Base-by-base conservation (phyloP, 2,113 vertebrate species). In the Psophia crepitans region DNA sequence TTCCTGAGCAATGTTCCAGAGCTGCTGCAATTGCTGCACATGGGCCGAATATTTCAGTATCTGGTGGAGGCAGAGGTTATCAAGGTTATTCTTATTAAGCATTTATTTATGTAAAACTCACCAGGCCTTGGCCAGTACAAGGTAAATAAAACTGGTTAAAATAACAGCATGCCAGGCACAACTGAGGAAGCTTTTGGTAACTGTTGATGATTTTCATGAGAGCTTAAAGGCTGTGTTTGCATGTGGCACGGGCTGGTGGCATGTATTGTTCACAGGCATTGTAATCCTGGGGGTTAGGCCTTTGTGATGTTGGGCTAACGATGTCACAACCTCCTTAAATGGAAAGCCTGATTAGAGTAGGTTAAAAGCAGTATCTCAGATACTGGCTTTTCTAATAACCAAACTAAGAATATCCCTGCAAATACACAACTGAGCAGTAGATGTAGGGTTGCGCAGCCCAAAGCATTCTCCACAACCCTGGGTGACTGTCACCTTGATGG, bases 211-310 rank as follows among this genome's bases (percentile, higher is more conserved):
- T 12, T 61, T 77, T 48, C n/a, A 41, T 9, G 35, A 41, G 46
- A 37, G 12, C 6, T 63, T 77, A 8, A 63, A 63, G 30, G 9
- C 37, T 39, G 4, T 27, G 23, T 53, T 53, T 53, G 39, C 28
- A 6, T 53, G 39, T 21, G 78, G 28, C 28, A 15, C 18, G 8
- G 10, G 4, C 30, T 22, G 14, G 30, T 8, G 19, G 39, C 20
- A 6, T 8, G 17, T 22, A 5, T 3, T 18, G 7, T 18, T n/a
- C 41, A 30, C 6, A 19, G 27, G 28, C 3, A 2, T n/a, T 13
- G 9, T 12, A 35, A 33, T 39, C n/a, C 30, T 48, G n/a, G 24
- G 63, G 39, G 22, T 35, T 14, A 8, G 32, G 22, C 18, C 27
- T 48, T 48, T 17, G 41, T 33, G 22, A 26, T 12, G 26, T 48